These are phyloP conservation scores for Pantherophis alleghaniensis DNA, from an alignment of 2,797 vertebrate species.

Conservation along the genomic window DNA sequence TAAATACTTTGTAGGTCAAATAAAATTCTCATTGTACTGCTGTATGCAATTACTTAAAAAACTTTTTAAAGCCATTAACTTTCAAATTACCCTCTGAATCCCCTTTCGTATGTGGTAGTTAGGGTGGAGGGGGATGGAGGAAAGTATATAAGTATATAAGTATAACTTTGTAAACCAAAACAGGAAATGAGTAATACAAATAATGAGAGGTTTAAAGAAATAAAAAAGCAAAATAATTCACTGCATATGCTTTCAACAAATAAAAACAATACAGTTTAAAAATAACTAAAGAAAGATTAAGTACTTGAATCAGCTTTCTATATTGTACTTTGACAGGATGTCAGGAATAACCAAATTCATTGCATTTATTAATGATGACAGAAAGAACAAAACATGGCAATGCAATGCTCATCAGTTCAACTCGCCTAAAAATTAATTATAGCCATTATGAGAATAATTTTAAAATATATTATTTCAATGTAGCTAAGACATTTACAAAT, in stretches of 20 bases:
- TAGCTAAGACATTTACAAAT: slow-evolving; percentile 22
- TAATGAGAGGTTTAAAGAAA: neutral
- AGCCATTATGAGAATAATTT: slow-evolving; percentile 18
- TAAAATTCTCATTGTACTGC: neutral
- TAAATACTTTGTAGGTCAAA: slow-evolving; percentile 28
- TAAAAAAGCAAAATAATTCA: neutral
- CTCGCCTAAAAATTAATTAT: slow-evolving; percentile 21
- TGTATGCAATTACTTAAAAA: neutral
- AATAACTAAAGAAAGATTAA: neutral
- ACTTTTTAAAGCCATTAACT: neutral
- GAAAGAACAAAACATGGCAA: slow-evolving; percentile 15
- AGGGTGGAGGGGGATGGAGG: no score
- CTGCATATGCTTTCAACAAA: neutral
- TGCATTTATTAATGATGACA: slow-evolving; percentile 18
- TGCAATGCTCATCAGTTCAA: neutral
- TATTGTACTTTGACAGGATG: neutral
- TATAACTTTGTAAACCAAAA: slow-evolving; percentile 6
- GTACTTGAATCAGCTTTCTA: neutral
- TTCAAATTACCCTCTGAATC: neutral
- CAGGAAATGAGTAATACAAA: neutral
- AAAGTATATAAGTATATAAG: neutral
- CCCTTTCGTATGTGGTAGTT: neutral
- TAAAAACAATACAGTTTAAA: slow-evolving; percentile 25
- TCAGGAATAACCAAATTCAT: neutral
- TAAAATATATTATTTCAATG: slow-evolving; percentile 42